These are phyloP conservation scores for Pseudococcus jackbeardsleyi DNA, from an alignment of 2,888 invertebrate species.

Conservation along the genomic window DNA sequence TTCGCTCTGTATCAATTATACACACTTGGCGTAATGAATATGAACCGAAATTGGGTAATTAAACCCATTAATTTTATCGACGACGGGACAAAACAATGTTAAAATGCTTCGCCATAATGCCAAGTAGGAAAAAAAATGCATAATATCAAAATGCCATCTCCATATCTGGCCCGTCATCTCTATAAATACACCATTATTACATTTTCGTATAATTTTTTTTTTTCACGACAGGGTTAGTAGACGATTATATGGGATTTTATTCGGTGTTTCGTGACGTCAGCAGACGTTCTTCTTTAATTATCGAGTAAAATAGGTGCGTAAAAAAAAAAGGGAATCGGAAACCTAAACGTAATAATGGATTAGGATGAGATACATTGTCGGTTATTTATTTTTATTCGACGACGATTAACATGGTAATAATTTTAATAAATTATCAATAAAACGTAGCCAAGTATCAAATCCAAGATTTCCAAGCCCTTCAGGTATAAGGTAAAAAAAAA, in stretches of 20 bases:
- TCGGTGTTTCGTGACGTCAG: neutral
- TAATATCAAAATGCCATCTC: conserved; percentile 16
- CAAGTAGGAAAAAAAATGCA: neutral
- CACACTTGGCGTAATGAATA: neutral
- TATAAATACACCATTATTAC: neutral
- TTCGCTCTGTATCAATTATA: neutral
- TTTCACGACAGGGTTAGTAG: neutral
- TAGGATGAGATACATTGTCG: neutral
- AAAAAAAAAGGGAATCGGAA: neutral
- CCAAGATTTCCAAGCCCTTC: neutral
- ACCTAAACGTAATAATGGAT: neutral
- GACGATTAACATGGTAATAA: conserved; percentile 2
- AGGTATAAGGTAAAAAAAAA: neutral
- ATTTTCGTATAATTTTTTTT: neutral
- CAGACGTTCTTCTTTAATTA: neutral
- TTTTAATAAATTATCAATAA: conserved; percentile 27
- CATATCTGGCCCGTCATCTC: neutral
- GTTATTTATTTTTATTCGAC: neutral
- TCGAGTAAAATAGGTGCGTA: neutral
- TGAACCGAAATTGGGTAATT: conserved; percentile 22
- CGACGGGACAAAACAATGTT: conserved; percentile 13
- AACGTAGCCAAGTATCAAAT: neutral
- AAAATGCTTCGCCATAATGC: neutral
- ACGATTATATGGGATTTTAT: neutral
- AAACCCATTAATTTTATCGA: conserved; percentile 9